Evolutionary conservation across 2,797 vertebrate genomes (phyloP), one percentile per base, ranked within the genome.

Genomic region (Lycodopsis pacificus): DNA sequence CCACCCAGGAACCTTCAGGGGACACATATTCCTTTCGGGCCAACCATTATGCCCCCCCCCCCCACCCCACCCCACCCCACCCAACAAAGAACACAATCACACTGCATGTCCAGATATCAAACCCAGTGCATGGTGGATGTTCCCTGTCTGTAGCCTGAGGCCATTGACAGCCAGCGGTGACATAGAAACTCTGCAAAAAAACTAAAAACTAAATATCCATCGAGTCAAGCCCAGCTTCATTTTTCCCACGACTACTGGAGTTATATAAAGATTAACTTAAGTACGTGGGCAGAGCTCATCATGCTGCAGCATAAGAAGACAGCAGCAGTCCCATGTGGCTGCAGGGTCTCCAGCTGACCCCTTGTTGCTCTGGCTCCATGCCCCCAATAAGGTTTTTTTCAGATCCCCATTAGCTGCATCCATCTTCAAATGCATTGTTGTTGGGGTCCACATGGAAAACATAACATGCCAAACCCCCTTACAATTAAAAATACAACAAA

Each of bases 211-310:
- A 49, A 57, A 67, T 3, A 72, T 56, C 38, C 49, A 80, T 51
- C n/a, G 7, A 86, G 86, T 82, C 67, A 71, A 89, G 71, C 62
- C 62, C 72, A 70, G 86, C 79, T 78, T 90, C 58, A 83, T 83
- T 89, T 65, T 95, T 95, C 95, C 94, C 95, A 95, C 88, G 92
- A 88, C 90, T 89, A 62, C 80, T 71, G 30, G 63, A 89, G 92
- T 93, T 94, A 94, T 93, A 90, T 94, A 92, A 93, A 94, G 94
- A 91, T 91, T 85, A 77, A 83, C 81, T 87, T 79, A 86, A 92
- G 85, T 89, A 88, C 80, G 76, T 91, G 88, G 92, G 91, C 86
- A 89, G 91, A 83, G 79, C 77, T 71, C 4, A 77, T 79, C 76
- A 71, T 82, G 71, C 75, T 77, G 86, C 87, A 68, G 85, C 76